Conservation (phyloP, 2,797 vertebrate genomes). For the Potorous gilbertii region DNA sequence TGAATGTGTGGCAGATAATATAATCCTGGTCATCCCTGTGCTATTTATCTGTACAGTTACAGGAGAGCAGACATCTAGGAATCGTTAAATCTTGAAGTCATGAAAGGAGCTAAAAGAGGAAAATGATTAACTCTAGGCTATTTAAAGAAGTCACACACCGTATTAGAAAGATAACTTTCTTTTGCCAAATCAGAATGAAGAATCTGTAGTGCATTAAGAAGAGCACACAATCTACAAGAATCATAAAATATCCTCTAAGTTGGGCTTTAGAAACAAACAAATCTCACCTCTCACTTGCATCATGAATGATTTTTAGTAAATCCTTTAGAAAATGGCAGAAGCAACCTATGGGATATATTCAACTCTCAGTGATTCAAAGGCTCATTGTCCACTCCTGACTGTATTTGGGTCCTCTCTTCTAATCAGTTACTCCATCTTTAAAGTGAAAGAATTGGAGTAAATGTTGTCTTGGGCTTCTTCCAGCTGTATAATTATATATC, state of each 20-base stretch:
- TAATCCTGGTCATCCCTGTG: conserved; percentile 53
- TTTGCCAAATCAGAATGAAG: background rate
- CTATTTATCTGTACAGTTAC: conserved; percentile 2
- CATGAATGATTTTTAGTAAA: background rate
- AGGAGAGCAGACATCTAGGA: conserved; percentile 39
- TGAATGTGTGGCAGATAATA: conserved; percentile 44
- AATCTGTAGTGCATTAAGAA: background rate
- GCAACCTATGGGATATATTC: background rate
- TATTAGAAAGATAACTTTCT: background rate
- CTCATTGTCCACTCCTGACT: background rate
- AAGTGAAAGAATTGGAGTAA: background rate
- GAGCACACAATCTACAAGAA: background rate
- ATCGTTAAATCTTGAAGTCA: conserved; percentile 15
- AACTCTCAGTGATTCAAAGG: background rate
- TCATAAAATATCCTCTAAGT: background rate
- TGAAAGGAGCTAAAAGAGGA: background rate
- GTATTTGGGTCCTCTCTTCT: background rate
- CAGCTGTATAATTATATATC: background rate
- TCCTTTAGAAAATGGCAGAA: background rate
- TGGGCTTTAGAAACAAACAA: background rate
- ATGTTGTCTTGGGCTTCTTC: background rate
- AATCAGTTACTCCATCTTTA: background rate
- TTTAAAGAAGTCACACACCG: background rate
- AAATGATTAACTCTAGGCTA: background rate
- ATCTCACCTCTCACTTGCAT: background rate